Percentiles rank a stretch among this genome's conserved stretches.
phyloP scores from a whole-genome alignment of 2,113 vertebrate genomes.

The Oenanthe melanoleuca region DNA sequence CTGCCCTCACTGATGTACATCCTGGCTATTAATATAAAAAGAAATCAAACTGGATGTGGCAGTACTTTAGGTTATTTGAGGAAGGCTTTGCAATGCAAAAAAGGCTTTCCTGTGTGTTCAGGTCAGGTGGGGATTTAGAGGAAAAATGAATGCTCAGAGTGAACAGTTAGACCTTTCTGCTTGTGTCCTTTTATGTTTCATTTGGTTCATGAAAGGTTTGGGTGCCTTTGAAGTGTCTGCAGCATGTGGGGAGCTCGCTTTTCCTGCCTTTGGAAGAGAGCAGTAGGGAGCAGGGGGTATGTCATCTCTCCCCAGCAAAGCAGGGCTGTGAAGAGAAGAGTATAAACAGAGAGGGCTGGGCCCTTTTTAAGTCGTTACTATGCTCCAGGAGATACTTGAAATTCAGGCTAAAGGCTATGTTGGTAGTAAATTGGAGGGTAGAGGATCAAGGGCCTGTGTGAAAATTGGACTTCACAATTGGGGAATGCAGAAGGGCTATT shows the following conservation, averaged over 20 bases:
- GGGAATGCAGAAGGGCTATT: background rate
- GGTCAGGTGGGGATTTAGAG: conserved; percentile 8
- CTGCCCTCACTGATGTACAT: background rate
- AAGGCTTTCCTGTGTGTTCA: background rate
- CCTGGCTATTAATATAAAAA: background rate
- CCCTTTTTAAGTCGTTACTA: background rate
- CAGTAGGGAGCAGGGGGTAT: background rate
- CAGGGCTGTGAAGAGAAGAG: background rate
- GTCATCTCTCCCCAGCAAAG: background rate
- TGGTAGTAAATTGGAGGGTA: conserved; percentile 30
- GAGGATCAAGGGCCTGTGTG: background rate
- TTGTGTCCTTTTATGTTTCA: conserved; percentile 26
- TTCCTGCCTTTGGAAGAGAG: conserved; percentile 13
- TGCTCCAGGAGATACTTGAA: background rate
- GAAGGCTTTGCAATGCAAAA: background rate
- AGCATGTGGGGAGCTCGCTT: background rate
- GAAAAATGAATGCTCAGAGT: background rate
- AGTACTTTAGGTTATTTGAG: background rate
- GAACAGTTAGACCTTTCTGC: conserved; percentile 36
- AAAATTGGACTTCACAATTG: background rate
- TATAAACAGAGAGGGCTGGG: conserved; percentile 13
- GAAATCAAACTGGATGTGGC: background rate
- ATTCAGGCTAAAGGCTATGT: conserved; percentile 3
- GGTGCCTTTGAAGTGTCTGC: conserved; percentile 43
- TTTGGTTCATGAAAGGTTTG: conserved; percentile 11